phyloP scores from a whole-genome alignment of 2,888 invertebrate genomes.

The Torymus aiolomorphi region DNA sequence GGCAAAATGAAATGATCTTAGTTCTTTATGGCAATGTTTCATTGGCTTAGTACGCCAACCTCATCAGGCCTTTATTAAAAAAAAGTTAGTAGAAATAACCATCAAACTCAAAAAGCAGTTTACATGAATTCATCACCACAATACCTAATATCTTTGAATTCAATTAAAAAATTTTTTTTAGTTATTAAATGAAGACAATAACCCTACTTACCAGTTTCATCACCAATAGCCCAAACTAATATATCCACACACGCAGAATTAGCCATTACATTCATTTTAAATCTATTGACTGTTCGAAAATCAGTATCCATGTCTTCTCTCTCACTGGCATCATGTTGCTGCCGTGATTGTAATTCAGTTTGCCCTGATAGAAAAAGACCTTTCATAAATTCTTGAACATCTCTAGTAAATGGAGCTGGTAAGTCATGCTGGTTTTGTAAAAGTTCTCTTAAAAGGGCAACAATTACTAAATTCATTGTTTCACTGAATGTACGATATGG shows the following conservation, averaged over 20 bases:
- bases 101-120: too few species aligned
- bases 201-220: conserved; percentile 88
- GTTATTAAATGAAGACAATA: too few species aligned
- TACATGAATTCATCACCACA: too few species aligned
- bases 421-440: conserved; percentile 93
- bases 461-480: conserved; percentile 93
- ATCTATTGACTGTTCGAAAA: conserved; percentile 89
- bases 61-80: too few species aligned
- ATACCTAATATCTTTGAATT: too few species aligned
- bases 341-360: conserved; percentile 91
- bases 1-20: too few species aligned
- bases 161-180: too few species aligned
- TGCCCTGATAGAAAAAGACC: conserved; percentile 94
- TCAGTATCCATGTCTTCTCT: conserved; percentile 89
- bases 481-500: conserved; percentile 96
- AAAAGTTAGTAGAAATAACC: too few species aligned
- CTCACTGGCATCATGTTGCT: conserved; percentile 90
- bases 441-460: conserved; percentile 92
- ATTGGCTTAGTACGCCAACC: too few species aligned
- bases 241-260: conserved; percentile 98
- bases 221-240: conserved; percentile 97
- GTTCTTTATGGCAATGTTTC: too few species aligned
- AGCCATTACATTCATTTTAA: conserved; percentile 96
- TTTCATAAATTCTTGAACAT: conserved; percentile 93
- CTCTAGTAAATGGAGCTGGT: conserved; percentile 92